Evolutionary conservation across 2,888 invertebrate genomes (phyloP).

Genomic region (Phengaris arion): DNA sequence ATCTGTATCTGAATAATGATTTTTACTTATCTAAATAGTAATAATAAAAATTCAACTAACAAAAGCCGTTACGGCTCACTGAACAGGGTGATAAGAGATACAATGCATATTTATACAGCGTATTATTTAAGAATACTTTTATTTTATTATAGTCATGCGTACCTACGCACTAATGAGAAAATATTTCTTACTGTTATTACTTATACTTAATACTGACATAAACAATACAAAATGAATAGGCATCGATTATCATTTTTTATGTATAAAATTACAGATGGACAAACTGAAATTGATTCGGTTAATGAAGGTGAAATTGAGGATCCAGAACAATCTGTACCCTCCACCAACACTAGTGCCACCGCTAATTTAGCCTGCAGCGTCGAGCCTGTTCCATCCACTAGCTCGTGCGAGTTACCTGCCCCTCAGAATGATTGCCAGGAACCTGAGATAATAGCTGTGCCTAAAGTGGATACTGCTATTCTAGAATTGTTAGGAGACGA

Average conservation of each 20-base stretch:
- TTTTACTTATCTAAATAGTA: too few species aligned
- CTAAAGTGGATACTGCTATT: background rate
- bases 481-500: background rate
- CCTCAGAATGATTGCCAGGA: background rate
- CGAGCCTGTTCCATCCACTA: background rate
- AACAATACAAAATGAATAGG: background rate
- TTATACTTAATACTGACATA: background rate
- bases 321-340: background rate
- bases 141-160: background rate
- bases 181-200: background rate
- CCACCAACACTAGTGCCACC: background rate
- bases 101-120: background rate
- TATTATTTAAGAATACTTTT: background rate
- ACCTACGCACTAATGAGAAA: background rate
- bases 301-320: background rate
- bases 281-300: too few species aligned
- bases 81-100: slow-evolving; percentile 4
- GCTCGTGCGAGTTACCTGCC: background rate
- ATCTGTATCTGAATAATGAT: too few species aligned
- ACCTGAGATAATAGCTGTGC: background rate
- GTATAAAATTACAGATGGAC: background rate
- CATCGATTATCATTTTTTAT: background rate
- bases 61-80: slow-evolving; percentile 7
- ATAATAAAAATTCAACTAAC: background rate
- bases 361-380: background rate